Evolutionary conservation across 1,140 invertebrate genomes (phyloP), one percentile per base, ranked within the genome.

Genomic region (Drepana arcuata): DNA sequence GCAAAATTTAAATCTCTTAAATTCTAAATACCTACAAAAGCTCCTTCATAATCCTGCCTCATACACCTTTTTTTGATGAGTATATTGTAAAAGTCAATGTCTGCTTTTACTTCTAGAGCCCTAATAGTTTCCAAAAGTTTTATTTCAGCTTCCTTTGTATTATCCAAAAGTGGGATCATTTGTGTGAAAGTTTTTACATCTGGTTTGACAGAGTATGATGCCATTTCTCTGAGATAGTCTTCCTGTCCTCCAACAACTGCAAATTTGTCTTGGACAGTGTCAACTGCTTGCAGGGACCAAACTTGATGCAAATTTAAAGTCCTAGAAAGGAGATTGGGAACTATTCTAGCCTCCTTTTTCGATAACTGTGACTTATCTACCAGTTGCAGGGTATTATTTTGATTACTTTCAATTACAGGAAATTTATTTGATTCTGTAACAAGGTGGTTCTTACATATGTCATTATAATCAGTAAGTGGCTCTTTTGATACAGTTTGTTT

Each of bases 11-110:
- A n/a, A n/a, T n/a, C n/a, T n/a, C n/a, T n/a, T n/a, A n/a, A n/a
- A n/a, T n/a, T n/a, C n/a, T n/a, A n/a, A 27, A 37, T 37, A 83
- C 80, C 83, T 85, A 92, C 91, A 77, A 87, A 86, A 14, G 91
- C 93, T 58, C 69, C 81, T 34, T 85, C 72, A 67, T 89, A 90
- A 58, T 93, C 88, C 32, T 72, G 73, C 49, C 92, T 78, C 40
- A 88, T 74, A 58, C 87, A 89, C 34, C 92, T 85, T 62, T 89
- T 93, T 58, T 91, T 94, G 30, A 97, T 95, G 9, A 97, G 75
- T 65, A 92, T 87, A 75, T 97, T 98, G 52, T 88, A 95, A 65
- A 96, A 95, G 62, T 89, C 88, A 21, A 92, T 87, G 78, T 97
- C 94, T 0, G 89, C 74, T 51, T 84, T 85, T 0, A 95, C 62